Evolutionary conservation across 2,797 vertebrate genomes (phyloP).

Genomic region (Silurus lanzhouensis): DNA sequence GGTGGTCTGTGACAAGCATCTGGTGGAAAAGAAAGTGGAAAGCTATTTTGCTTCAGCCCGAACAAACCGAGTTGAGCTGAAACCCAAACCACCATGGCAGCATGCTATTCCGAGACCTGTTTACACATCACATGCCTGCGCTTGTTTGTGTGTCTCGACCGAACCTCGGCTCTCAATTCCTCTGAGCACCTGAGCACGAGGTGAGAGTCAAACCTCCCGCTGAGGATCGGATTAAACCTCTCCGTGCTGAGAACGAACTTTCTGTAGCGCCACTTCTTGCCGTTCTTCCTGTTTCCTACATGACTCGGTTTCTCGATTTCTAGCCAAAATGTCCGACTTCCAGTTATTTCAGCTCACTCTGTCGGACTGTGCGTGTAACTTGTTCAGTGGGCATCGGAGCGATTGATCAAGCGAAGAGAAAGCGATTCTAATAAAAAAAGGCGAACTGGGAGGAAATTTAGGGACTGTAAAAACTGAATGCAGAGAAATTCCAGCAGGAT

Average conservation of each 20-base stretch:
- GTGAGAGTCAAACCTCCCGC: conserved; percentile 20
- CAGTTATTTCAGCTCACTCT: background rate
- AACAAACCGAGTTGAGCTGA: conserved; percentile 44
- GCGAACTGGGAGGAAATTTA: background rate
- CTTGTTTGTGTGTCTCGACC: conserved; percentile 44
- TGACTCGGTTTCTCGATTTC: background rate
- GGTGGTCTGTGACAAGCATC: background rate
- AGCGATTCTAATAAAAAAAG: background rate
- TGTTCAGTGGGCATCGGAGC: background rate
- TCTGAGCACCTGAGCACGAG: background rate
- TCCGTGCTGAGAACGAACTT: background rate
- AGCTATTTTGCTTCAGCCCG: background rate
- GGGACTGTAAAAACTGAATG: background rate
- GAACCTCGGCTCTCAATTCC: conserved; percentile 12
- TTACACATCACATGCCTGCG: conserved; percentile 68
- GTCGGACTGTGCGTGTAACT: background rate
- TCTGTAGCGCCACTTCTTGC: background rate
- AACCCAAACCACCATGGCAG: conserved; percentile 60
- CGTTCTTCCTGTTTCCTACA: conserved; percentile 9
- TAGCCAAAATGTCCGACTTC: background rate
- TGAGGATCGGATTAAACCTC: conserved; percentile 8
- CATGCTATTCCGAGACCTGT: conserved; percentile 74
- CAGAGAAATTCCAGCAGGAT: background rate
- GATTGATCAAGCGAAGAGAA: too few relatives aligned
- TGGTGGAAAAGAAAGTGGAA: background rate